phyloP scores from a whole-genome alignment of 2,888 invertebrate genomes.

The Callyntrura sp. region DNA sequence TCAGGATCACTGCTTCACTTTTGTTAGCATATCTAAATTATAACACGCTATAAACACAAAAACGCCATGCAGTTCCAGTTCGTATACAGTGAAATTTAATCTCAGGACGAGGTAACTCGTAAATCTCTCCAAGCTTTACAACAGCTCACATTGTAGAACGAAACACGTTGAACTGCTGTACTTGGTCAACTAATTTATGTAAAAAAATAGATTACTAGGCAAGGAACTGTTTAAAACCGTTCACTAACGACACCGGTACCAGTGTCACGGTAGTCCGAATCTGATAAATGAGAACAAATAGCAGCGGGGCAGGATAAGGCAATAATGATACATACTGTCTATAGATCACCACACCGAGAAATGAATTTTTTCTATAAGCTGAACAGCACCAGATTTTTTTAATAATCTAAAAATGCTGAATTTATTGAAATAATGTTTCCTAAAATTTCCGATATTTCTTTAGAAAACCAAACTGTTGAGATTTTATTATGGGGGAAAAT shows the following conservation, averaged over 20 bases:
- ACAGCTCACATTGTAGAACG: too few relatives aligned
- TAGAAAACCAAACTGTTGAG: not conserved
- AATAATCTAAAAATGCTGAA: not conserved
- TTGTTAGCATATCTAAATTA: not conserved
- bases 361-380: not conserved
- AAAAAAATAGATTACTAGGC: too few relatives aligned
- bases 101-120: conserved; percentile 44
- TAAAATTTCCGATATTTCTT: not conserved
- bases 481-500: conserved; percentile 6
- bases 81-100: conserved; percentile 10
- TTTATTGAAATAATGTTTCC: not conserved
- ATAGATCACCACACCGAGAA: too few relatives aligned
- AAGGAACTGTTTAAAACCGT: too few relatives aligned
- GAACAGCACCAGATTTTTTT: too few relatives aligned
- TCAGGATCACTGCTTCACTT: not conserved
- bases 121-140: not conserved
- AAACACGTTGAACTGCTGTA: too few relatives aligned
- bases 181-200: too few relatives aligned
- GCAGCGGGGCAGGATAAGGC: not conserved
- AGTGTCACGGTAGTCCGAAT: not conserved
- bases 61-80: too few relatives aligned
- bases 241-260: not conserved
- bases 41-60: too few relatives aligned
- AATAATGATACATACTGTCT: too few relatives aligned
- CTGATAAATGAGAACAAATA: conserved; percentile 2